Base-by-base conservation (phyloP, 2,797 vertebrate species). In the Phataginus tricuspis region DNA sequence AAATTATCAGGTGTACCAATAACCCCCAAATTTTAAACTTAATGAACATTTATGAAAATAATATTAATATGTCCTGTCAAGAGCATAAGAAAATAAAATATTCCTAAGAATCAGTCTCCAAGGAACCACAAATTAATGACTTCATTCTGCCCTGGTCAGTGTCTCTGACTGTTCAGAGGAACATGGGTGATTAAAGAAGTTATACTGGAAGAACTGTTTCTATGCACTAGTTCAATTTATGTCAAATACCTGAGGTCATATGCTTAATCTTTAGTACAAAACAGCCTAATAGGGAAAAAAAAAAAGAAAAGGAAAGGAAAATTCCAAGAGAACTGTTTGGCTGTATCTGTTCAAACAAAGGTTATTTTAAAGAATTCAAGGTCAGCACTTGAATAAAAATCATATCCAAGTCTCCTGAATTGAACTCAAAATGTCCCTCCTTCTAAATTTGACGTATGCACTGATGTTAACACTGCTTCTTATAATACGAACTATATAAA, bases 301-400 rank as follows among this genome's bases (percentile, higher is more conserved):
- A 49, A 42, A 59, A 57, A 27, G 64, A 68, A 68, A 64, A 51
- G 66, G 39, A 15, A 39, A 77, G 85, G 19, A 84, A 83, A 83
- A 92, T 66, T 89, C 51, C 37, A 45, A 86, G 19, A 96, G 10
- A 91, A 14, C 5, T 84, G 6, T 53, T 31, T 57, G 31, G 15
- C 7, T 86, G 7, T 29, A 68, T 45, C 59, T 96, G 25, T 39
- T 77, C 74, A 95, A 95, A 94, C 7, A 66, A 1, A 95, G 45
- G 25, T 84, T 10, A 86, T 53, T 89, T 18, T 84, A 25, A 94
- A 94, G 37, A 95, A 77, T 89, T 90, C 15, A 57, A 95, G 95
- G 45, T 69, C 23, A 75, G 31, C 69, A 25, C 53, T 45, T 63
- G 45, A 45, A 64, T 31, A 83, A 92, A 88, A 95, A 80, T 78